These are phyloP conservation scores for Holocentrus rufus DNA, from an alignment of 2,797 vertebrate genomes.

Conservation along the genomic window DNA sequence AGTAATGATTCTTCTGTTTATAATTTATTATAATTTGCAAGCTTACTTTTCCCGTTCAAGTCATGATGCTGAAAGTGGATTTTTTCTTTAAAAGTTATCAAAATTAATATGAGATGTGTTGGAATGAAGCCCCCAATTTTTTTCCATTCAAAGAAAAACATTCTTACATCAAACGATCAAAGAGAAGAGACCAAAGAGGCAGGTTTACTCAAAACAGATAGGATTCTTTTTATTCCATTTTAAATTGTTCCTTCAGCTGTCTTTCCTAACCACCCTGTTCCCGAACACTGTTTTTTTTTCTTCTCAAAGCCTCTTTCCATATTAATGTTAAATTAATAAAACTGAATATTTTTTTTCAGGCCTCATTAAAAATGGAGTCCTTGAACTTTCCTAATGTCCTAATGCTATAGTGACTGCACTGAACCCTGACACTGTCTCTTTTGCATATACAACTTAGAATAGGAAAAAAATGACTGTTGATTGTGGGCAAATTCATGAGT, in stretches of 20 bases:
- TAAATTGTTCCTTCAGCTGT: too few species aligned
- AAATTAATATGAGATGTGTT: neutral
- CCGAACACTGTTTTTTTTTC: too few species aligned
- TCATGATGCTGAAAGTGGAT: neutral
- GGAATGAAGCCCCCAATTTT: constrained; percentile 12
- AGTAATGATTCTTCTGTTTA: too few species aligned
- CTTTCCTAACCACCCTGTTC: too few species aligned
- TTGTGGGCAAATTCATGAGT: too few species aligned
- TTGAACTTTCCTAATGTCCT: neutral
- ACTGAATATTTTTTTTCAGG: neutral
- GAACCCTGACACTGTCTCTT: neutral
- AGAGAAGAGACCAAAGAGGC: neutral
- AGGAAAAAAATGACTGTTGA: too few species aligned
- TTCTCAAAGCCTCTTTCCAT: too few species aligned
- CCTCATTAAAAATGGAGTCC: neutral
- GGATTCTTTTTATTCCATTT: too few species aligned
- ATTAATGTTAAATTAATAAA: neutral
- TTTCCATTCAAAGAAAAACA: too few species aligned
- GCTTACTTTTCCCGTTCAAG: neutral
- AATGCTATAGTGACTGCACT: neutral
- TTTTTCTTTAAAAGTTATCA: neutral
- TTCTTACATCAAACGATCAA: neutral
- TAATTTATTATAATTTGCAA: too few species aligned
- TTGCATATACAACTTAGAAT: neutral
- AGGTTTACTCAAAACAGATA: too few species aligned